These are phyloP conservation scores for Rotaria macrura DNA, from an alignment of 2,888 invertebrate species.

Conservation along the genomic window DNA sequence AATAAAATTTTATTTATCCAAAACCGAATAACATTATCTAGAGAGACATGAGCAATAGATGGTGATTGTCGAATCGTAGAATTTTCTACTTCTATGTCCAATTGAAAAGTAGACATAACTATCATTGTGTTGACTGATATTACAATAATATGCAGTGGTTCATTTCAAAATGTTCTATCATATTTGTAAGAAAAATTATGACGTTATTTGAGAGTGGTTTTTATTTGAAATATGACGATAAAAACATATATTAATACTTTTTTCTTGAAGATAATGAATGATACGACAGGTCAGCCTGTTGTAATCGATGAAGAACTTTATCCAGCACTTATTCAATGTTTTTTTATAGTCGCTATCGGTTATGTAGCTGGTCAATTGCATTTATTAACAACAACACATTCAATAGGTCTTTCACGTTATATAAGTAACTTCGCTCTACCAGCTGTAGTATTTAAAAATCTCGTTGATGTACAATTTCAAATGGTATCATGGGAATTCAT, in stretches of 20 bases:
- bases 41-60: too few relatives aligned
- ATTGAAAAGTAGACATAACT: too few relatives aligned
- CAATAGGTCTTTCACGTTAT: slow-evolving; percentile 70
- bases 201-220: too few relatives aligned
- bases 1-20: too few relatives aligned
- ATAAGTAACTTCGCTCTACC: slow-evolving; percentile 86
- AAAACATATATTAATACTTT: too few relatives aligned
- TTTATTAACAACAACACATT: slow-evolving; percentile 40
- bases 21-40: too few relatives aligned
- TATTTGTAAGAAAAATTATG: too few relatives aligned
- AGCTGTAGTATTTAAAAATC: slow-evolving; percentile 74
- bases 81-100: too few relatives aligned
- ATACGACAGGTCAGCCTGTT: background rate
- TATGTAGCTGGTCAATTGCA: slow-evolving; percentile 44
- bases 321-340: slow-evolving; percentile 79
- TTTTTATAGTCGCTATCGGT: slow-evolving; percentile 55
- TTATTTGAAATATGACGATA: background rate
- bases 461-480: slow-evolving; percentile 69
- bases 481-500: slow-evolving; percentile 74
- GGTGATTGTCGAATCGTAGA: too few relatives aligned
- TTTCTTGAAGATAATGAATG: background rate
- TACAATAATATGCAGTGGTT: too few relatives aligned
- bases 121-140: too few relatives aligned
- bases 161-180: too few relatives aligned
- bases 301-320: slow-evolving; percentile 62